Conservation (phyloP, 1,140 invertebrate genomes). For the Archegozetes longisetosus region DNA sequence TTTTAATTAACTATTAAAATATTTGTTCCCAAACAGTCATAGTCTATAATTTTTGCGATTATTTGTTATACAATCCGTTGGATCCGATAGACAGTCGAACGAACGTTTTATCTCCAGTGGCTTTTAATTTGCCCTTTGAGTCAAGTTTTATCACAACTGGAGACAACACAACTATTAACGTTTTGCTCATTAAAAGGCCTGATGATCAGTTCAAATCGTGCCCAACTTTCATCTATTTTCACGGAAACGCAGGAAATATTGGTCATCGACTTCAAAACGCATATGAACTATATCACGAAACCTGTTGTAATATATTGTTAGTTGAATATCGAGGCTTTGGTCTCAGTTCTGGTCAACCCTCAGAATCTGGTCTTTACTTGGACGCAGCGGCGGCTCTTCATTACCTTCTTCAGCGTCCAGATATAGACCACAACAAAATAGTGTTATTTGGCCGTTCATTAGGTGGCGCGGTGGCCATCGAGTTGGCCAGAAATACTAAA, state of each 20-base stretch:
- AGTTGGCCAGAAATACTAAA: constrained; percentile 53
- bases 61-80: constrained; percentile 71
- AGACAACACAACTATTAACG: constrained; percentile 65
- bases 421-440: constrained; percentile 67
- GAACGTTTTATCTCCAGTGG: constrained; percentile 64
- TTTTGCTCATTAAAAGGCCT: constrained; percentile 64
- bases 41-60: constrained; percentile 66
- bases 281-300: constrained; percentile 54
- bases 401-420: constrained; percentile 56
- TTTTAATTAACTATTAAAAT: too few species aligned
- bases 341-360: constrained; percentile 68
- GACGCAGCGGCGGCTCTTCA: constrained; percentile 75
- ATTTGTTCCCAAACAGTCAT: too few species aligned
- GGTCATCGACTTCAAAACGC: constrained; percentile 71
- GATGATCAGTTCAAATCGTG: constrained; percentile 41
- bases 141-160: constrained; percentile 48
- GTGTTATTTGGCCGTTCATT: constrained; percentile 66
- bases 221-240: constrained; percentile 73
- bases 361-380: constrained; percentile 59
- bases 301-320: constrained; percentile 70
- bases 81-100: constrained; percentile 66
- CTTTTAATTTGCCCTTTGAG: constrained; percentile 65
- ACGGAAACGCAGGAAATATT: constrained; percentile 93
- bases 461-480: constrained; percentile 69
- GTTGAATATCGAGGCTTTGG: constrained; percentile 89